Evolutionary conservation across 64 coral and sea anemone species (phyloP).

Genomic region (Acropora yongei): DNA sequence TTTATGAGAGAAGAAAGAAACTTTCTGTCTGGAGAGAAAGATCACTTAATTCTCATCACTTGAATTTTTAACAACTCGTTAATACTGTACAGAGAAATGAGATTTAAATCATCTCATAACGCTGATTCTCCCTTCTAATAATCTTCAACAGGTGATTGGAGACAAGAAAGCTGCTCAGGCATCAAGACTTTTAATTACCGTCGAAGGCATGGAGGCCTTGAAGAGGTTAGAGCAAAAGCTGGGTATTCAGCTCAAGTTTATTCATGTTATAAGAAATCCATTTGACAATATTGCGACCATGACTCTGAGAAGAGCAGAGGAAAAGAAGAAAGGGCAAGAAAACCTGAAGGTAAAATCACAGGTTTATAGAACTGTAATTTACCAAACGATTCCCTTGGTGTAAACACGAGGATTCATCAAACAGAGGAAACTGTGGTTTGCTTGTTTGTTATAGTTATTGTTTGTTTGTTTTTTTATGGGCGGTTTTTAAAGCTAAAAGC

Average conservation of each 20-base stretch:
- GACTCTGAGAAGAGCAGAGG: not conserved
- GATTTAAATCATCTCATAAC: no score
- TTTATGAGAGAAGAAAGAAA: no score
- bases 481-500: no score
- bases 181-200: not conserved
- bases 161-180: not conserved
- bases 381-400: not conserved
- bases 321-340: not conserved
- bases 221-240: not conserved
- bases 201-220: not conserved
- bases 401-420: no score
- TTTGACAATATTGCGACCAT: constrained; percentile 26
- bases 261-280: constrained; percentile 32
- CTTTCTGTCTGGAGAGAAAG: no score
- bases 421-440: no score
- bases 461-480: no score
- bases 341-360: not conserved
- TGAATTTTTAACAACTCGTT: no score
- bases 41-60: no score
- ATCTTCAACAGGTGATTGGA: not conserved
- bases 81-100: no score
- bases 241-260: not conserved
- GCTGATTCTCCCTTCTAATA: no score
- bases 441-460: no score
- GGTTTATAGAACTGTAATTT: not conserved